Base-by-base conservation (phyloP, 1,140 invertebrate species). In the Potamilus streckersoni region DNA sequence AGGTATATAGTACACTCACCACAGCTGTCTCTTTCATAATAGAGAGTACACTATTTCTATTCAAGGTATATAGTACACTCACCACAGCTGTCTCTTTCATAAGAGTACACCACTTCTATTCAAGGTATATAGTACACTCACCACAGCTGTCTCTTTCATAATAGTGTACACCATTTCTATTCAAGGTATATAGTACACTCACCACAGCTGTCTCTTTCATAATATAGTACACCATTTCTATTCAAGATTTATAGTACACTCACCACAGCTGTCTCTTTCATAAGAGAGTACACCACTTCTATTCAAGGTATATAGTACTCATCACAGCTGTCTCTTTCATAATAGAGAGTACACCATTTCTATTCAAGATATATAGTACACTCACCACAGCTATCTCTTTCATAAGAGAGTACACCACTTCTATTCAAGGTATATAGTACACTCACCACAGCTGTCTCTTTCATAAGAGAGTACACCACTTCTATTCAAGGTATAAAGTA, bases 21-120 rank as follows among this genome's bases (percentile, higher is more conserved):
- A 93, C 93, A 65, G 92, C 96, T 60, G 93, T 97, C 31, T 92
- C 95, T 19, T 96, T 96, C 84, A 97, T 97, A 94, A 96, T 97
- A 49, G 92, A 92, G 67, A 93, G 94, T 71, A 93, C 92, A 6
- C 84, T 88, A 8, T 89, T 93, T 23, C 88, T 97, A 56, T 97
- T 97, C 88, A 92, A 93, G 57, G 93, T 96, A 71, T 76, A 62
- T 20, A 58, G 0, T 31, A 31, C 27, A 31, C n/a, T n/a, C n/a
- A 79, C 94, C 0, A 93, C 93, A 65, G 92, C 96, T 60, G 93
- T 97, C 31, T 92, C 95, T 19, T 96, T 96, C 84, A 97, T 97
- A 94, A 92, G 67, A 93, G 94, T 71, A 93, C 92, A 6, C 84
- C 88, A 8, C 89, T 93, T 23, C 88, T 97, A 56, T 97, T 97